Conservation (phyloP, 2,113 vertebrate species). For the Phalacrocorax carbo region DNA sequence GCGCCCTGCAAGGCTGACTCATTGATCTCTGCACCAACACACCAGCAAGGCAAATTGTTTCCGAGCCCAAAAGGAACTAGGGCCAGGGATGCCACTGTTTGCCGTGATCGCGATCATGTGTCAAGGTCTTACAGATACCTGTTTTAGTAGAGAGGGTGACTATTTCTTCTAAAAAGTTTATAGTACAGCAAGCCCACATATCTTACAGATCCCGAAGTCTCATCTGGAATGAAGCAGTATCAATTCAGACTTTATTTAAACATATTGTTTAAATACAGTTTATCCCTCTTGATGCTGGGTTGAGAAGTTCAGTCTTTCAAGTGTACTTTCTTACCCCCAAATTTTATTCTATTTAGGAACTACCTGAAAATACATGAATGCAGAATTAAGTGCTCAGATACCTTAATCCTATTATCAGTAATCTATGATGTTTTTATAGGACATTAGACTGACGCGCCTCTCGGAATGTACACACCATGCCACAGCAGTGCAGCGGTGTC, state of each 20-base stretch:
- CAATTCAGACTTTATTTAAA: slow-evolving; percentile 60
- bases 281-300: slow-evolving; percentile 51
- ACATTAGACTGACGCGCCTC: neutral
- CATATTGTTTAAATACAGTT: slow-evolving; percentile 67
- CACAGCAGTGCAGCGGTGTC: neutral
- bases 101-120: neutral
- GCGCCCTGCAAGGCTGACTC: neutral
- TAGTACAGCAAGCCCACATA: slow-evolving; percentile 1
- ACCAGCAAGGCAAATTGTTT: neutral
- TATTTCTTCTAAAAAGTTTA: neutral
- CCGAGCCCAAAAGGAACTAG: neutral
- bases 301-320: slow-evolving; percentile 63
- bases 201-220: slow-evolving; percentile 21
- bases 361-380: neutral
- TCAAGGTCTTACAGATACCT: neutral
- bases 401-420: neutral
- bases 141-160: neutral
- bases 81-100: neutral
- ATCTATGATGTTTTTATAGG: neutral
- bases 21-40: neutral
- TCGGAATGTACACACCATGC: neutral
- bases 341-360: slow-evolving; percentile 15
- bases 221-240: slow-evolving; percentile 64
- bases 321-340: neutral
- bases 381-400: neutral